Evolutionary conservation across 2,888 invertebrate species (phyloP), one percentile per base, ranked within the genome.

Genomic region (Andricus curvator): DNA sequence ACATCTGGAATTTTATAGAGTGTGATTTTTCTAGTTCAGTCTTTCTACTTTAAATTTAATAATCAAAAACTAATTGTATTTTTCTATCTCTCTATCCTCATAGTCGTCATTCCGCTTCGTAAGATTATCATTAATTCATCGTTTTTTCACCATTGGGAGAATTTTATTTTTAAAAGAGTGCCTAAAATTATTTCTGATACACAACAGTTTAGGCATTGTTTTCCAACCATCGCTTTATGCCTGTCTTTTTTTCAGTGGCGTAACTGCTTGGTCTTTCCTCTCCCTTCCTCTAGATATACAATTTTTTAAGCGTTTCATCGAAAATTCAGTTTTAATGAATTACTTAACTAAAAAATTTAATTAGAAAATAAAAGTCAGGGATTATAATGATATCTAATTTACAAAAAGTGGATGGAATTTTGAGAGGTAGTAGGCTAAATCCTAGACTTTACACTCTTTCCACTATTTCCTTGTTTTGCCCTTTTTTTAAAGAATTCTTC

Each of bases 201-300:
- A 9, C n/a, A 6, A 6, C n/a, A 68, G 22, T 25, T 25, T 68
- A 5, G 17, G 1, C 6, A 1, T 8, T 48, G 51, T 51, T 51
- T 51, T 51, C 0, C 5, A 51, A 51, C 2, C 6, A 51, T 17
- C 6, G 51, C 20, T 56, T 56, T n/a, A 56, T 74, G 51, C 25
- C 62, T 62, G 62, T 62, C 25, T 25, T 62, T 74, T 74, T 33
- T 29, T 74, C 74, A 74, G 74, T 74, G 56, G 74, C 74, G 74
- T 74, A 74, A 74, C 74, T 56, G 51, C 56, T 56, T 33, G 33
- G 29, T 33, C 56, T 70, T 70, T 70, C 70, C 33, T 74, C 56
- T 74, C n/a, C 33, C n/a, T 56, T 56, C 74, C 33, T n/a, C n/a
- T 56, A 48, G 9, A 56, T 48, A 17, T 15, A 62, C 25, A 25